Percentiles rank a stretch among this genome's conserved stretches.
These are phyloP conservation scores for Sylvia atricapilla DNA, from an alignment of 2,113 vertebrate genomes.

Conservation along the genomic window DNA sequence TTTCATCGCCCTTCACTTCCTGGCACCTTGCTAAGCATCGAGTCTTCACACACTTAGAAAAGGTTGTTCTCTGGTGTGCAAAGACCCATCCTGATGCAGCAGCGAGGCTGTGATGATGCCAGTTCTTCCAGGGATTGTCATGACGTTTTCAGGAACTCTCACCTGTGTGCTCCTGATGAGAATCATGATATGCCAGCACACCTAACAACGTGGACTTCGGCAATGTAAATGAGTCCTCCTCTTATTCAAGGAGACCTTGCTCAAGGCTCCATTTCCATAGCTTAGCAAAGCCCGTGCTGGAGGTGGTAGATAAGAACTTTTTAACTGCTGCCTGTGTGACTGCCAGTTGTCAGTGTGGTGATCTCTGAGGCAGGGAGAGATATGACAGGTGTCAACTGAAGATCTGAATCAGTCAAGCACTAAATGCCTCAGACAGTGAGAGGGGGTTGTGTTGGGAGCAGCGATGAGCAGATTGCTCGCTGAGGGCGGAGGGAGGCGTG, in stretches of 20 bases:
- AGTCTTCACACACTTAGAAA: background rate
- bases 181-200: background rate
- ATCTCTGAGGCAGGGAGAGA: background rate
- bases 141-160: background rate
- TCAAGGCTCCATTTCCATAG: background rate
- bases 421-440: constrained; percentile 12
- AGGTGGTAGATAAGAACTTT: background rate
- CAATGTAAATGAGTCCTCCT: background rate
- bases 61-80: background rate
- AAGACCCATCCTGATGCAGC: background rate
- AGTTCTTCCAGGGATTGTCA: background rate
- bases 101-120: background rate
- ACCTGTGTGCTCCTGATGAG: background rate
- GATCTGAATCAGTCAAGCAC: constrained; percentile 21
- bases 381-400: constrained; percentile 26
- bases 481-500: background rate
- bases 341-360: constrained; percentile 1
- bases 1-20: background rate
- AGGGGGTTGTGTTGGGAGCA: background rate
- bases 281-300: background rate
- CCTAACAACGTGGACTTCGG: rapidly evolving
- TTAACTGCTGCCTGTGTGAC: background rate
- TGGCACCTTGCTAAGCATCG: background rate
- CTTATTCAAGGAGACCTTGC: background rate
- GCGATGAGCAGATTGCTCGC: background rate